Percentiles rank a stretch among this genome's conserved stretches.
Conservation (phyloP, 2,888 invertebrate species). For the Glaucopsyche alexis region DNA sequence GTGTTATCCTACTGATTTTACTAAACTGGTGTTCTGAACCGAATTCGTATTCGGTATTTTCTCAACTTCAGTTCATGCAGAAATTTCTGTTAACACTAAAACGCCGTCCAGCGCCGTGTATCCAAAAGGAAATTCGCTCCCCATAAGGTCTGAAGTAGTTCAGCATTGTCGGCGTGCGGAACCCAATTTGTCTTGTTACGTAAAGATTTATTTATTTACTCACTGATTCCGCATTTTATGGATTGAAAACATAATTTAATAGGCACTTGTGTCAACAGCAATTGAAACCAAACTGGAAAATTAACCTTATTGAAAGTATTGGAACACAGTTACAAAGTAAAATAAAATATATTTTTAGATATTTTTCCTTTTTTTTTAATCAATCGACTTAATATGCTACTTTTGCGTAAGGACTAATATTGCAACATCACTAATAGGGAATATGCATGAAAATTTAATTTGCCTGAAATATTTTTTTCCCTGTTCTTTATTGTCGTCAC, state of each 20-base stretch:
- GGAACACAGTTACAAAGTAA: not conserved
- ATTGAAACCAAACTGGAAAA: not conserved
- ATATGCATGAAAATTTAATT: too few species aligned
- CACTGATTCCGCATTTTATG: not conserved
- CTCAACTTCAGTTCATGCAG: not conserved
- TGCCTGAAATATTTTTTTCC: too few species aligned
- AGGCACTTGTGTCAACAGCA: not conserved
- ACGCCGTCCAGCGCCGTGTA: not conserved
- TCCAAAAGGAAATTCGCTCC: not conserved
- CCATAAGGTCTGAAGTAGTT: not conserved
- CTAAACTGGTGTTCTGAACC: too few species aligned
- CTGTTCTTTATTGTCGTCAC: too few species aligned
- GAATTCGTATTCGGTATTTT: too few species aligned
- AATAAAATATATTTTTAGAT: too few species aligned
- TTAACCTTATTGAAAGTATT: too few species aligned
- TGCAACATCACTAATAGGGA: too few species aligned
- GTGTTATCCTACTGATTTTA: too few species aligned
- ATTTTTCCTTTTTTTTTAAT: too few species aligned
- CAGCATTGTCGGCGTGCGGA: not conserved
- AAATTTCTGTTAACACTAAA: not conserved
- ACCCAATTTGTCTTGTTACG: constrained; percentile 14
- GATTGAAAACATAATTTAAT: not conserved
- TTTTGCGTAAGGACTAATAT: too few species aligned
- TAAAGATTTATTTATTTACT: not conserved
- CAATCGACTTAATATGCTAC: too few species aligned